Percentiles rank a stretch among this genome's conserved stretches.
These are phyloP conservation scores for Phortica okadai DNA, from an alignment of 2,888 invertebrate genomes.

Conservation along the genomic window DNA sequence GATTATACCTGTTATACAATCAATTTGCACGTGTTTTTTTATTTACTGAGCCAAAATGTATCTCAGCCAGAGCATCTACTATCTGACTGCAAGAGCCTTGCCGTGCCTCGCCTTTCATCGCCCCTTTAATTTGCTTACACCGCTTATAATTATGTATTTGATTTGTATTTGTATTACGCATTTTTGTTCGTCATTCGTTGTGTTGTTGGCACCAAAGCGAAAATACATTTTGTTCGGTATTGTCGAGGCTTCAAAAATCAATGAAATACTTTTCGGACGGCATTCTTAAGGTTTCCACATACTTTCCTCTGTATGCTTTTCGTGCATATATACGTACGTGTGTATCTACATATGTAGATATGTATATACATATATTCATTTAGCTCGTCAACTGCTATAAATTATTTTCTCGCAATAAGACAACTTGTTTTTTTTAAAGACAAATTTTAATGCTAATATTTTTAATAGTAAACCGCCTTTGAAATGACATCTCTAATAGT, in stretches of 20 bases:
- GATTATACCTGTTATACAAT: conserved; percentile 66
- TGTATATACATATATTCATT: not conserved
- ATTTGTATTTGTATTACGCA: conserved; percentile 16
- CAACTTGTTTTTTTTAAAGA: not conserved
- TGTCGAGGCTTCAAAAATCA: conserved; percentile 73
- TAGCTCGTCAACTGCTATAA: not conserved
- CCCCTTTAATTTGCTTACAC: not conserved
- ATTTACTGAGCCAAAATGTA: conserved; percentile 50
- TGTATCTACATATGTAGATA: not conserved
- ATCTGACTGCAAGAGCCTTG: conserved; percentile 36
- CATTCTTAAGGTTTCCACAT: conserved; percentile 69
- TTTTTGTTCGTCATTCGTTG: conserved; percentile 13
- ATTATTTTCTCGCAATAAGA: not conserved
- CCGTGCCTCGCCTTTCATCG: conserved; percentile 31
- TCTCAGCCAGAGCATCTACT: not conserved
- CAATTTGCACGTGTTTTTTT: conserved; percentile 60
- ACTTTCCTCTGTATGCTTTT: conserved; percentile 56
- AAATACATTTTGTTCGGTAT: conserved; percentile 46
- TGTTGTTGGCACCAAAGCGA: conserved; percentile 41
- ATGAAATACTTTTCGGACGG: conserved; percentile 75
- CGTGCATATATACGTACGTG: not conserved
- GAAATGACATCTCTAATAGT: too few species aligned
- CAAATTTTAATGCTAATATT: not conserved
- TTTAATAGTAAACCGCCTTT: too few species aligned
- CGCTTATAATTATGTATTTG: conserved; percentile 14